phyloP scores from a whole-genome alignment of 1,140 invertebrate species.

The Philopotamus ludificatus region DNA sequence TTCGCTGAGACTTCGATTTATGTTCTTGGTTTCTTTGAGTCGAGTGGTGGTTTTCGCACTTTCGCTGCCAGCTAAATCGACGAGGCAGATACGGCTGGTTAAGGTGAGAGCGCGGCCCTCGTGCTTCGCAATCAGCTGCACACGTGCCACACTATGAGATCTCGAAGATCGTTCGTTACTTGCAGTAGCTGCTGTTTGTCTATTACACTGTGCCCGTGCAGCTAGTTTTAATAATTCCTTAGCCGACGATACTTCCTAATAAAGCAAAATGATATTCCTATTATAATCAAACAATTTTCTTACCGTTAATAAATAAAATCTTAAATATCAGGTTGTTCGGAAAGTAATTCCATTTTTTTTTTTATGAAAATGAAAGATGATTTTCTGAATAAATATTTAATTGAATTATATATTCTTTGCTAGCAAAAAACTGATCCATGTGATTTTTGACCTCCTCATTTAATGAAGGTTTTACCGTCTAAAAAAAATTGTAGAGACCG shows the following conservation, averaged over 20 bases:
- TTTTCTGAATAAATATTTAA: too few species aligned
- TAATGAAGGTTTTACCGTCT: too few species aligned
- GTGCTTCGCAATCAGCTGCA: constrained; percentile 57
- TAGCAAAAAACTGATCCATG: too few species aligned
- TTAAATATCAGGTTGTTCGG: too few species aligned
- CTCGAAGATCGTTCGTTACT: constrained; percentile 75
- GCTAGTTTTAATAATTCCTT: constrained; percentile 59
- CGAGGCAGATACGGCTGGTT: constrained; percentile 59
- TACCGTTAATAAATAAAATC: too few species aligned
- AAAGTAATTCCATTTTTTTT: too few species aligned
- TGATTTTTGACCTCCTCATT: too few species aligned
- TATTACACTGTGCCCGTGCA: constrained; percentile 57
- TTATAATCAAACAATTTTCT: not conserved
- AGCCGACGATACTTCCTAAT: constrained; percentile 55
- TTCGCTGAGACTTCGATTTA: constrained; percentile 76
- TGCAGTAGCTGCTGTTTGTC: constrained; percentile 62
- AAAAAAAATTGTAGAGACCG: too few species aligned
- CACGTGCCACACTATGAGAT: constrained; percentile 71
- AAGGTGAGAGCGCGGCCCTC: constrained; percentile 53
- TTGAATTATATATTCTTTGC: too few species aligned
- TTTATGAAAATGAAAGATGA: too few species aligned
- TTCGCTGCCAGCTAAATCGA: constrained; percentile 85
- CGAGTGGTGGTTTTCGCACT: constrained; percentile 73
- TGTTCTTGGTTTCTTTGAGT: constrained; percentile 77
- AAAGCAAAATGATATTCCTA: not conserved